Percentiles rank a stretch among this genome's conserved stretches.
These are phyloP conservation scores for Vanessa tameamea DNA, from an alignment of 1,140 invertebrate species.

Conservation along the genomic window DNA sequence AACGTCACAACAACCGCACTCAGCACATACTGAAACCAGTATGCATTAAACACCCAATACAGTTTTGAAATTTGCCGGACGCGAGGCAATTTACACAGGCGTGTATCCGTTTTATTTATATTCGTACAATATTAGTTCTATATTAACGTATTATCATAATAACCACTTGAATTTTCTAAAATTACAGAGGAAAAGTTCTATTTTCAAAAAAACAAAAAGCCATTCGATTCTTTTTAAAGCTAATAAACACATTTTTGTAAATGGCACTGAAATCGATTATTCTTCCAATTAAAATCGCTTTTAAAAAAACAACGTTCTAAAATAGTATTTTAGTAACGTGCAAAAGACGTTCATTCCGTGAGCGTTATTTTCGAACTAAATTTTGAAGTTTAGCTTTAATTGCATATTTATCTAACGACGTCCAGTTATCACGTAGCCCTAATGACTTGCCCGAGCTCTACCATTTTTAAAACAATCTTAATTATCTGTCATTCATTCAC, in stretches of 20 bases:
- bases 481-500: slow-evolving; percentile 33
- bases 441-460: slow-evolving; percentile 42
- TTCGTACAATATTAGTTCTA: slow-evolving; percentile 14
- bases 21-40: slow-evolving; percentile 41
- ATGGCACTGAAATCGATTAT: no score
- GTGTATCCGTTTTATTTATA: slow-evolving; percentile 39
- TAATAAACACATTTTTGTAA: no score
- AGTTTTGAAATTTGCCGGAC: slow-evolving; percentile 72
- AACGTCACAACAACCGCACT: slow-evolving; percentile 46
- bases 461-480: slow-evolving; percentile 39
- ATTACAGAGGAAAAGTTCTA: neutral
- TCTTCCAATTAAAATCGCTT: neutral
- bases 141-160: slow-evolving; percentile 33
- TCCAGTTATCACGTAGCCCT: slow-evolving; percentile 53
- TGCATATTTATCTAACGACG: slow-evolving; percentile 66
- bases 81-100: slow-evolving; percentile 54
- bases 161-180: slow-evolving; percentile 5
- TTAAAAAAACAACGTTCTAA: neutral
- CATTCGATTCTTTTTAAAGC: no score
- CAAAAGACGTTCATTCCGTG: neutral
- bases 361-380: slow-evolving; percentile 44
- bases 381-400: slow-evolving; percentile 54
- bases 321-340: neutral
- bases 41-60: slow-evolving; percentile 49
- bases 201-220: neutral